phyloP scores from a whole-genome alignment of 2,113 vertebrate genomes.

The Fregata magnificens region DNA sequence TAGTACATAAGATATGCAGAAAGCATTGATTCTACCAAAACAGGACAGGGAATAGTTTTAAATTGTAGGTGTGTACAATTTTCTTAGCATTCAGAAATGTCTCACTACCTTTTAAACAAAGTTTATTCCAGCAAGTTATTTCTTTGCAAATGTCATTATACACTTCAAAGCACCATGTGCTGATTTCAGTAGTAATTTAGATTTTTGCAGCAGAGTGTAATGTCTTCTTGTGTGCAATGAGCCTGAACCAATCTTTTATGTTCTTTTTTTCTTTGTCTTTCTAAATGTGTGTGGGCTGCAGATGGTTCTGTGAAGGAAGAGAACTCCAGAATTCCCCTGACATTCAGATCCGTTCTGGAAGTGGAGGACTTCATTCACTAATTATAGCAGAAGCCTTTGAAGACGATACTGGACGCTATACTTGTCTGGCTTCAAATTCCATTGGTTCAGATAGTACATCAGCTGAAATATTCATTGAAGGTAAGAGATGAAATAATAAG shows the following conservation, averaged over 20 bases:
- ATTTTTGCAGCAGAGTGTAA: constrained; percentile 19
- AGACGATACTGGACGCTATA: constrained; percentile 97
- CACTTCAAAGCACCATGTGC: background rate
- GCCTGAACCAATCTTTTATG: background rate
- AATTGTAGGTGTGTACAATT: background rate
- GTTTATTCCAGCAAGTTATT: background rate
- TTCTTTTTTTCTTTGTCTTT: constrained; percentile 6
- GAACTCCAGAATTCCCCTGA: constrained; percentile 91
- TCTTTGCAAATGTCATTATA: background rate
- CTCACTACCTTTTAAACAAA: background rate
- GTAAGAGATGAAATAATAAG: constrained; percentile 67
- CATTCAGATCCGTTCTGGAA: constrained; percentile 85
- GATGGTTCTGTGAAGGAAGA: constrained; percentile 98
- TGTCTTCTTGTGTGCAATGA: background rate
- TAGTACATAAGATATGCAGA: background rate
- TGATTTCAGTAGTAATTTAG: constrained; percentile 17
- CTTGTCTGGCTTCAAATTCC: constrained; percentile 91
- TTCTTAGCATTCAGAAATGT: background rate
- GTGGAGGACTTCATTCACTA: constrained; percentile 86
- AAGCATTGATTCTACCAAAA: background rate
- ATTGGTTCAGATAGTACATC: constrained; percentile 92
- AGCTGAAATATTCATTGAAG: constrained; percentile 97
- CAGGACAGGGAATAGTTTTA: background rate
- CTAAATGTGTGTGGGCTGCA: constrained; percentile 65
- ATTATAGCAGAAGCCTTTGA: constrained; percentile 95